These are phyloP conservation scores for Zenarchopterus dispar DNA, from an alignment of 2,797 vertebrate genomes.

Conservation along the genomic window DNA sequence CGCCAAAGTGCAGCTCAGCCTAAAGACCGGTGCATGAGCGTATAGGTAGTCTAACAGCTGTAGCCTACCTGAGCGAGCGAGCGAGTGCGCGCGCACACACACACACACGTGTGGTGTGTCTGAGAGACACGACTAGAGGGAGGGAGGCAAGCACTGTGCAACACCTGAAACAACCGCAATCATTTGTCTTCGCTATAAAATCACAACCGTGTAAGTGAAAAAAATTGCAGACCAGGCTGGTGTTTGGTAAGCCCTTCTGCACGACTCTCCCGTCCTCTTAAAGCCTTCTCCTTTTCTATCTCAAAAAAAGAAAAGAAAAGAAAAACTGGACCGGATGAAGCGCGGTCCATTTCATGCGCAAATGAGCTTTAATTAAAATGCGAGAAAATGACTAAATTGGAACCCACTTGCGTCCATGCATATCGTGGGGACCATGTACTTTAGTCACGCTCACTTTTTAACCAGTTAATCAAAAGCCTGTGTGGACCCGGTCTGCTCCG, in stretches of 20 bases:
- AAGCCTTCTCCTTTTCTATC: conserved; percentile 14
- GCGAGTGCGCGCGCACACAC: no score
- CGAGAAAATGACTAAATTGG: background rate
- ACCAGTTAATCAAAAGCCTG: background rate
- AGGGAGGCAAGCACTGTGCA: conserved; percentile 28
- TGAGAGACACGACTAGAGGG: background rate
- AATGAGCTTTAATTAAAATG: conserved; percentile 19
- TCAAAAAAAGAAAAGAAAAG: conserved; percentile 33
- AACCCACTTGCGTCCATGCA: background rate
- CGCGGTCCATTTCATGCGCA: conserved; percentile 18
- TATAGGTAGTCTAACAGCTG: no score
- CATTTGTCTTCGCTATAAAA: conserved; percentile 68
- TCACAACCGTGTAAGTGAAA: conserved; percentile 31
- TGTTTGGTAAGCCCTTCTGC: background rate
- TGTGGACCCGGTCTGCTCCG: background rate
- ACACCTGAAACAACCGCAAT: conserved; percentile 69
- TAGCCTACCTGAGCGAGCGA: no score
- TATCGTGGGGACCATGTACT: conserved; percentile 26
- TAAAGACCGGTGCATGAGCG: no score
- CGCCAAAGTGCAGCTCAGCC: no score
- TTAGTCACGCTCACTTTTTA: conserved; percentile 33
- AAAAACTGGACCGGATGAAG: conserved; percentile 7
- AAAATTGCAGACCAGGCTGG: conserved; percentile 8
- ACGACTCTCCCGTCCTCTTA: conserved; percentile 19
- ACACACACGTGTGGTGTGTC: background rate